Percentiles rank a stretch among this genome's conserved stretches.
phyloP scores from a whole-genome alignment of 2,113 vertebrate genomes.

The Anseranas semipalmata region DNA sequence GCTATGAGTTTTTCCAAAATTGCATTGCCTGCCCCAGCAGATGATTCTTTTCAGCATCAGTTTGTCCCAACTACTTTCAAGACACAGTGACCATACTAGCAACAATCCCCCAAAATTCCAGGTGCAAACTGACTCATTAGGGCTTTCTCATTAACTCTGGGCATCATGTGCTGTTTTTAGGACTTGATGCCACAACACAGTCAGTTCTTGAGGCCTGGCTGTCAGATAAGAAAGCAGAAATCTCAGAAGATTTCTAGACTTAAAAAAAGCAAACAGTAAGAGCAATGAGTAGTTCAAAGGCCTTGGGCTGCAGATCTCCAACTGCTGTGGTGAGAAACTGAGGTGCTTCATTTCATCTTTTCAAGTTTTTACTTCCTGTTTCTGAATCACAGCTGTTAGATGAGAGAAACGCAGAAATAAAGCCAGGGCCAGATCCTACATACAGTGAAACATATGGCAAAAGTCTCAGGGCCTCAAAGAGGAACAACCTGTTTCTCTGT shows the following conservation, averaged over 20 bases:
- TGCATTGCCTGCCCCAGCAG: background rate
- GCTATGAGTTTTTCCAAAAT: background rate
- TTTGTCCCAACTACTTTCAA: too few species aligned
- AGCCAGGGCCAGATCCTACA: background rate
- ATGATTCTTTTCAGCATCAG: background rate
- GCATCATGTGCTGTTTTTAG: background rate
- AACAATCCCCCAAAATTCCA: background rate
- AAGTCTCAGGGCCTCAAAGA: background rate
- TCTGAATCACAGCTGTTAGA: background rate
- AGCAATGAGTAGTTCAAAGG: background rate
- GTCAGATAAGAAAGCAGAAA: background rate
- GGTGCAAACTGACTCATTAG: background rate
- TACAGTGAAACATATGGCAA: background rate
- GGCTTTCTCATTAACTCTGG: background rate
- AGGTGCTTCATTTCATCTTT: background rate
- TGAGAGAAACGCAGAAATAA: background rate
- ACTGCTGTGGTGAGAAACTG: background rate
- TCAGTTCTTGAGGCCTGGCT: background rate
- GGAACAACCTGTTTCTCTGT: background rate
- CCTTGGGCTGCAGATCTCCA: background rate
- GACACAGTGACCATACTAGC: background rate
- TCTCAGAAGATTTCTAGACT: background rate
- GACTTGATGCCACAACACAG: background rate
- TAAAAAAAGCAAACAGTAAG: background rate
- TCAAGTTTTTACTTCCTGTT: slow-evolving; percentile 3